Evolutionary conservation across 2,113 vertebrate genomes (phyloP), one percentile per base, ranked within the genome.

Genomic region (Sylvilagus bachmani): DNA sequence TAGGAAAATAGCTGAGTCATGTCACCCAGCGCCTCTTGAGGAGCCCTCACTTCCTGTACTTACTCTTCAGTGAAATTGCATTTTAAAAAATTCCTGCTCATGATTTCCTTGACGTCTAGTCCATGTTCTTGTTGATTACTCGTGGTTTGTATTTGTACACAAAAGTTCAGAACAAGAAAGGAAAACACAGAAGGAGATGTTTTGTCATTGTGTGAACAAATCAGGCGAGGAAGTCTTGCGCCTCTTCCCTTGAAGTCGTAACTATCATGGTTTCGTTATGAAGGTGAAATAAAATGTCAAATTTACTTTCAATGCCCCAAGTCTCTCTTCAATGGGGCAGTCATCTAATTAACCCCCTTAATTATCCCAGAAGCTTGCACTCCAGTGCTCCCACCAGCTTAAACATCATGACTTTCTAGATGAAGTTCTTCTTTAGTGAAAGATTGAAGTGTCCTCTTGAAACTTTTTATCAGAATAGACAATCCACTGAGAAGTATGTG

Each of bases 271-370:
- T 81, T 38, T 93, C 2, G 86, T 88, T 70, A 33, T 71, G 51
- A 74, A 77, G 64, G 9, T 73, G 1, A 70, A 92, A 93, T 17
- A 83, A 85, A 96, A 89, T 31, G 33, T 92, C 64, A 92, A 83
- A 79, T 51, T 19, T 31, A 70, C 16, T 86, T 92, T 95, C 24
- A 73, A 95, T 70, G 90, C 2, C 0, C 51, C 87, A 6, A 21
- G 44, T 55, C 66, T 95, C 29, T 79, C 85, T 10, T 69, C 24
- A 66, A 74, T 79, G 84, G 2, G 83, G 10, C 29, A 70, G 21
- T 38, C 3, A 7, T 85, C 38, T 21, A 87, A 55, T 84, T 94
- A 78, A 67, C 78, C 87, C 78, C 14, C 3, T 53, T 53, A 29
- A n/a, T 86, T 36, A 25, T 89, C n/a, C 71, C 19, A 49, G 90